These are phyloP conservation scores for Ianthella basta DNA, from an alignment of 37 sponge, comb jelly and placozoan species.

Conservation along the genomic window DNA sequence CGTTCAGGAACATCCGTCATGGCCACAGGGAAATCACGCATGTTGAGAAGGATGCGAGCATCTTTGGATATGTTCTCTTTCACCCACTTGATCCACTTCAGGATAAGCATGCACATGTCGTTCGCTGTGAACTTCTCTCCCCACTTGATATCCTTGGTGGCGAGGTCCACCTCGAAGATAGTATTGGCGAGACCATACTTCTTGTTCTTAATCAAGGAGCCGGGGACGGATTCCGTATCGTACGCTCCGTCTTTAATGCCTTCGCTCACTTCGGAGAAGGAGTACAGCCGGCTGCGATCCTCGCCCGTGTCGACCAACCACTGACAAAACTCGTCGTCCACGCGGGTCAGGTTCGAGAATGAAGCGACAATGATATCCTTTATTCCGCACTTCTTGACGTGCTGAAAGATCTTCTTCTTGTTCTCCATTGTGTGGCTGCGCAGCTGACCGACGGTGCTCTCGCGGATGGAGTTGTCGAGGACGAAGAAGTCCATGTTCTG, in stretches of 20 bases:
- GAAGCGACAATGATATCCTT: conserved; percentile 80
- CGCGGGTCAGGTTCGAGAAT: conserved; percentile 71
- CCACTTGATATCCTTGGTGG: conserved; percentile 44
- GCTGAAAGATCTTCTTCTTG: conserved; percentile 69
- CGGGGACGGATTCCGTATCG: conserved; percentile 66
- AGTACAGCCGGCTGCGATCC: conserved; percentile 53
- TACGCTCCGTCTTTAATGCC: conserved; percentile 42
- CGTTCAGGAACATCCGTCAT: conserved; percentile 67
- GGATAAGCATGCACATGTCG: conserved; percentile 60
- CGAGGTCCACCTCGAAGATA: conserved; percentile 77
- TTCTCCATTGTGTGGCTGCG: conserved; percentile 83
- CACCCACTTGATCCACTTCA: conserved; percentile 67
- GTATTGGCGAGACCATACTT: conserved; percentile 63
- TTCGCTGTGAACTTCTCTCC: conserved; percentile 55
- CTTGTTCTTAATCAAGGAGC: conserved; percentile 66
- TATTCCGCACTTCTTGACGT: conserved; percentile 76
- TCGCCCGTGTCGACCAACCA: conserved; percentile 49
- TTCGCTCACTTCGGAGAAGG: conserved; percentile 80
- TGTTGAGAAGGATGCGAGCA: conserved; percentile 68
- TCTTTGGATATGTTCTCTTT: conserved; percentile 31
- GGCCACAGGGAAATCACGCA: conserved; percentile 77
- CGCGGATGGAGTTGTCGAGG: conserved; percentile 92
- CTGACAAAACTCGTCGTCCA: conserved; percentile 82
- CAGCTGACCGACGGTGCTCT: conserved; percentile 89
- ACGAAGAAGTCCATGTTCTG: conserved; percentile 72